Evolutionary conservation across 30 jellyfish, hydroid and myxozoan genomes (phyloP).

Genomic region (Aurelia aurita): DNA sequence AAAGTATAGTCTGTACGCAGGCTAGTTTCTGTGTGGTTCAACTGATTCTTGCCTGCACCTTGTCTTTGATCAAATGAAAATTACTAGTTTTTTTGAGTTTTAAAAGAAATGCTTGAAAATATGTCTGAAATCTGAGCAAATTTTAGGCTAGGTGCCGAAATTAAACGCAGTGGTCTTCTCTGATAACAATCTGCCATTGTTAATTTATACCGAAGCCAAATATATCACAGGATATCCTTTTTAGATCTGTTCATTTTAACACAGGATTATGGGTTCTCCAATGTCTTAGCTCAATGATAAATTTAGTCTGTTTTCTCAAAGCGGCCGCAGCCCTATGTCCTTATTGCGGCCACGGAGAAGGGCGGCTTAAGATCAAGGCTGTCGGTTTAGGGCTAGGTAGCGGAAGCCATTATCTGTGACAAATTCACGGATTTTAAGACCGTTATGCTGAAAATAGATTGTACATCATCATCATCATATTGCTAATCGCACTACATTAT

Average conservation of each 20-base stretch:
- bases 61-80: too few species aligned
- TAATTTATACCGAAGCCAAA: background rate
- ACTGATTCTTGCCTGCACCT: too few species aligned
- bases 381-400: background rate
- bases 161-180: too few species aligned
- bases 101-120: too few species aligned
- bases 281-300: constrained; percentile 1
- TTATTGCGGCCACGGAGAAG: background rate
- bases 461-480: too few species aligned
- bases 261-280: constrained; percentile 47
- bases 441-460: constrained; percentile 47
- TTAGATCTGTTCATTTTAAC: constrained; percentile 36
- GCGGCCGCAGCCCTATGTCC: background rate
- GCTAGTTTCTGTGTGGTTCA: too few species aligned
- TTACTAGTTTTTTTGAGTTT: too few species aligned
- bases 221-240: constrained; percentile 47
- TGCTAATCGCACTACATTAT: too few species aligned
- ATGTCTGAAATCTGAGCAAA: too few species aligned
- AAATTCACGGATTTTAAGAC: constrained; percentile 2
- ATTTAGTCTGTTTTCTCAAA: background rate
- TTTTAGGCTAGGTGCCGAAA: too few species aligned
- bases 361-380: background rate
- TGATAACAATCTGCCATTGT: background rate
- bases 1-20: too few species aligned
- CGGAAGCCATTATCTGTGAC: constrained; percentile 24